Base-by-base conservation (phyloP, 2,113 vertebrate species). In the Sclerurus mexicanus region DNA sequence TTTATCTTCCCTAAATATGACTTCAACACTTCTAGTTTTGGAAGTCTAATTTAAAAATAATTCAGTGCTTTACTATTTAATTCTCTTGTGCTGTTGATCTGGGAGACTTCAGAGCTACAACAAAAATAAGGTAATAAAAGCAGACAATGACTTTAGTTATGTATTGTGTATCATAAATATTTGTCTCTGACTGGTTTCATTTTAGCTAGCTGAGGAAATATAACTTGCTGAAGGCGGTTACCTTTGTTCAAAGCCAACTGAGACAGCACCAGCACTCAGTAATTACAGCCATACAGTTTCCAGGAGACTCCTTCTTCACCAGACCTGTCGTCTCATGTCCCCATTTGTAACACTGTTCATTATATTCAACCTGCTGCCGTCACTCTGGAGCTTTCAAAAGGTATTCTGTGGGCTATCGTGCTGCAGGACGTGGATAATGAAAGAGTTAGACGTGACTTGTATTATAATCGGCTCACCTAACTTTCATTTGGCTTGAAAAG, bases 381-480 rank as follows among this genome's bases (percentile, higher is more conserved):
- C 96, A 96, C 98, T 97, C 97, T 73, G 86, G 97, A 98, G 98
- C 96, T 97, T 98, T 98, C 98, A 98, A 98, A 98, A 98, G 96
- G 96, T 96, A 96, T 98, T 98, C 98, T 97, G 98, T 97, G 98
- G 98, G 95, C 98, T 97, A 98, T 97, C 97, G 90, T 97, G 97
- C 97, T 97, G 97, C 94, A 98, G 97, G 97, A 98, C 88, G 92
- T 13, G 93, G 98, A 97, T 98, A 98, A 99, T 98, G 98, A 98
- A 98, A 98, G 96, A 98, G 97, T 98, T 97, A 94, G 97, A 98
- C 96, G 97, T 98, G 98, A 98, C 97, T 98, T 95, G 98, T 98
- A 96, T 98, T 97, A 97, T 98, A 98, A 98, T 98, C 52, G 58
- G 79, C 81, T 98, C 98, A 96, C 98, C 98, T 98, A 98, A 96